Base-by-base conservation (phyloP, 2,888 invertebrate species). In the Myathropa florea region DNA sequence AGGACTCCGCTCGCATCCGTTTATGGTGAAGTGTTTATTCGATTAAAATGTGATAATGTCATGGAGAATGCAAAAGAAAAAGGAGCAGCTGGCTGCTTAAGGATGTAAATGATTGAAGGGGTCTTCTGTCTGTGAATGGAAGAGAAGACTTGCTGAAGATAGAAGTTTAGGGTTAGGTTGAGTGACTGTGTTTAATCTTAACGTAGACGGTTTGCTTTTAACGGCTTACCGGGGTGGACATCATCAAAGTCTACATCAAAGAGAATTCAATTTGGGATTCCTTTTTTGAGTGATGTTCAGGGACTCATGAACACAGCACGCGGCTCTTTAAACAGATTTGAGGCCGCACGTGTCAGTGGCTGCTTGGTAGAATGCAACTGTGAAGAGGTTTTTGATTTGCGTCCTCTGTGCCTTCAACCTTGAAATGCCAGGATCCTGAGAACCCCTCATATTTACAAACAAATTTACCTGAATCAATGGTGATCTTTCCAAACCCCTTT, bases 1-100 rank as follows among this genome's bases (percentile, higher is more conserved):
- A 64, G 65, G 55, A 36, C n/a, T 28, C 57, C 7, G 7, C 4
- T 12, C 53, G 3, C 33, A 70, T 33, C 26, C 53, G 30, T 81
- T 72, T 73, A 72, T 53, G 65, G 26, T 82, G 72, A 83, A 83
- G 86, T 86, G 86, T 83, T 86, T 75, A 86, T 86, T 86, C 71
- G 83, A 83, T 83, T 86, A 83, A 79, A 83, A 83, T 36, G 72
- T 30, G 68, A 68, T 59, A 77, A 63, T 33, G 55, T 18, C 3
- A 18, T 33, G 39, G 53, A 57, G 59, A 53, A 61, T 55, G 57
- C 23, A 23, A 9, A 46, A 23, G 30, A 30, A 72, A 77, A 64
- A 68, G 28, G 55, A 80, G 55, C 72, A 85, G 63, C 59, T 79
- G 70, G 39, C 33, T 57, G 33, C 21, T 53, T 18, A 63, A 46